These are phyloP conservation scores for Zootermopsis nevadensis DNA, from an alignment of 2,888 invertebrate genomes.

Conservation along the genomic window DNA sequence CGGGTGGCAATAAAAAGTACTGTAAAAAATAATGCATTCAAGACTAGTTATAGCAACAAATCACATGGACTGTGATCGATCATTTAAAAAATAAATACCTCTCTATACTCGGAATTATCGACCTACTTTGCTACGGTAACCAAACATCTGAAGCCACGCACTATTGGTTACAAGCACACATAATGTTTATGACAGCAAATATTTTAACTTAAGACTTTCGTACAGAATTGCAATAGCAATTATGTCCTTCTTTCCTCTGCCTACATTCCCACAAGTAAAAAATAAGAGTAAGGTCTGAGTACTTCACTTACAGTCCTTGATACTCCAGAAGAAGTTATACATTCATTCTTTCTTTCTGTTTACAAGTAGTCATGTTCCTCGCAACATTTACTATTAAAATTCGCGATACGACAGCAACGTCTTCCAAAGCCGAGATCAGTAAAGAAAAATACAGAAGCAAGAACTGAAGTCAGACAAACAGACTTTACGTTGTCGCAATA, in stretches of 20 bases:
- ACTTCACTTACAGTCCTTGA: slow-evolving; percentile 25
- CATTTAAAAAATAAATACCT: slow-evolving; percentile 50
- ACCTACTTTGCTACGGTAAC: slow-evolving; percentile 43
- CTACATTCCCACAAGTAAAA: slow-evolving; percentile 31
- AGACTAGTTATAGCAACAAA: slow-evolving; percentile 51
- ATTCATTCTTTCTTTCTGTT: not conserved
- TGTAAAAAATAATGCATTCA: slow-evolving; percentile 50
- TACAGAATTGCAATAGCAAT: not conserved
- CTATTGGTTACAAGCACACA: slow-evolving; percentile 23
- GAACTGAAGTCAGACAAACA: slow-evolving; percentile 51
- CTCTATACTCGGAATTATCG: slow-evolving; percentile 13
- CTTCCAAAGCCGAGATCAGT: slow-evolving; percentile 16
- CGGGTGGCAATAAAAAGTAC: slow-evolving; percentile 34
- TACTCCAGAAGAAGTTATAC: not conserved
- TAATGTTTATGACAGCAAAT: slow-evolving; percentile 18
- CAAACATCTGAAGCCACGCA: slow-evolving; percentile 25
- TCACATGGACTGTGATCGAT: slow-evolving; percentile 44
- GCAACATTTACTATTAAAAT: not conserved
- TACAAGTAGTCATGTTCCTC: not conserved
- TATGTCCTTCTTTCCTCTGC: slow-evolving; percentile 48
- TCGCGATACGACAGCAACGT: not conserved
- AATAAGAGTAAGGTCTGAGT: slow-evolving; percentile 29
- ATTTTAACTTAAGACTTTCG: not conserved
- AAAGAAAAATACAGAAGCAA: not conserved
- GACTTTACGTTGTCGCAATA: slow-evolving; percentile 11